Evolutionary conservation across 2,113 vertebrate species (phyloP).

Genomic region (Phocoena phocoena): DNA sequence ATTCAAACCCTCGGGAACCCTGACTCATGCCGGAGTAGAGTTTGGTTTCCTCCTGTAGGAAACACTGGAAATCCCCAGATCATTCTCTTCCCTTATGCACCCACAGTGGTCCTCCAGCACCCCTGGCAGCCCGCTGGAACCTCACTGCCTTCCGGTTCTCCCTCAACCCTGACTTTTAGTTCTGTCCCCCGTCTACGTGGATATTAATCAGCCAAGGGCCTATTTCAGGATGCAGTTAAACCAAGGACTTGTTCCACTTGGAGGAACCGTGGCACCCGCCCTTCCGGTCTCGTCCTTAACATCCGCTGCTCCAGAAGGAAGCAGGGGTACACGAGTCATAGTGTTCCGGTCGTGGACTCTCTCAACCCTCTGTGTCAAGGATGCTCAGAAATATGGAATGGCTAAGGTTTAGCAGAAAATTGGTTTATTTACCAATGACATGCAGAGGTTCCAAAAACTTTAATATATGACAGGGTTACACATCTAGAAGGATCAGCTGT

Average conservation of each 20-base stretch:
- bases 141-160: background rate
- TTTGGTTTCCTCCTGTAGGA: background rate
- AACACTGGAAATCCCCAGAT: accelerated
- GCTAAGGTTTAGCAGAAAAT: background rate
- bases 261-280: background rate
- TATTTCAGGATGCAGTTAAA: background rate
- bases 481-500: background rate
- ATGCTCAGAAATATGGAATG: background rate
- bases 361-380: background rate
- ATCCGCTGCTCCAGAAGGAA: accelerated
- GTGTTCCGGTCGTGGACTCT: background rate
- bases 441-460: background rate
- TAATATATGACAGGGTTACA: background rate
- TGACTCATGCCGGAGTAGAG: background rate
- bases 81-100: background rate
- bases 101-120: background rate
- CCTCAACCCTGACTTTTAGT: background rate
- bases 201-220: background rate
- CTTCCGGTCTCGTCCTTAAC: too few species aligned
- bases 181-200: background rate
- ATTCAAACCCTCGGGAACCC: accelerated
- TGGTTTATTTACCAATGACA: background rate
- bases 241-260: background rate
- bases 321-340: background rate
- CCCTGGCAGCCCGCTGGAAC: too few species aligned